These are phyloP conservation scores for Mastomys coucha DNA, from an alignment of 2,113 vertebrate species.

Conservation along the genomic window DNA sequence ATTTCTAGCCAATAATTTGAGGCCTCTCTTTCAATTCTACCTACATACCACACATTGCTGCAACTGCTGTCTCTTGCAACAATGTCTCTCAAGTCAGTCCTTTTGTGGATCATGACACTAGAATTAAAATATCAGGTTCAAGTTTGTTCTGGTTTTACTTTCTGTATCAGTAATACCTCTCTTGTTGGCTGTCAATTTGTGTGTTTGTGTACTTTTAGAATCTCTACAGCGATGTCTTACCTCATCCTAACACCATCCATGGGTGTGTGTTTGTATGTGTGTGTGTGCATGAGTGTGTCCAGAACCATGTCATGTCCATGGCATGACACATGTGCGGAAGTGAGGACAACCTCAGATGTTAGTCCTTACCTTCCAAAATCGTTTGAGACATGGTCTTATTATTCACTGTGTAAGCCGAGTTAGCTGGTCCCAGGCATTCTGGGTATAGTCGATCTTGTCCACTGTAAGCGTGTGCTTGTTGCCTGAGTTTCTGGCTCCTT, in stretches of 20 bases:
- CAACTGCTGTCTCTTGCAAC: neutral
- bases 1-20: neutral
- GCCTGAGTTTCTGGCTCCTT: neutral
- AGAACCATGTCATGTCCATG: neutral
- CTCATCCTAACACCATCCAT: neutral
- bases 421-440: neutral
- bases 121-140: neutral
- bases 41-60: neutral
- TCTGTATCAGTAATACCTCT: accelerated
- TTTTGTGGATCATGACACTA: neutral
- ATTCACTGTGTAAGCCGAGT: neutral
- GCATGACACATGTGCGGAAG: neutral
- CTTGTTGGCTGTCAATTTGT: no score
- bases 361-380: neutral
- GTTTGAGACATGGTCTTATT: neutral
- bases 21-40: neutral
- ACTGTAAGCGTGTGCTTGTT: neutral
- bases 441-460: neutral
- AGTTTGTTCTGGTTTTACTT: neutral
- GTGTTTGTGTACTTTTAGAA: neutral
- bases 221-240: neutral
- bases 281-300: neutral
- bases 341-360: neutral
- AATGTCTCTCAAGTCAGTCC: neutral
- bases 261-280: neutral